These are phyloP conservation scores for Coluber constrictor DNA, from an alignment of 2,797 vertebrate genomes.

Conservation along the genomic window DNA sequence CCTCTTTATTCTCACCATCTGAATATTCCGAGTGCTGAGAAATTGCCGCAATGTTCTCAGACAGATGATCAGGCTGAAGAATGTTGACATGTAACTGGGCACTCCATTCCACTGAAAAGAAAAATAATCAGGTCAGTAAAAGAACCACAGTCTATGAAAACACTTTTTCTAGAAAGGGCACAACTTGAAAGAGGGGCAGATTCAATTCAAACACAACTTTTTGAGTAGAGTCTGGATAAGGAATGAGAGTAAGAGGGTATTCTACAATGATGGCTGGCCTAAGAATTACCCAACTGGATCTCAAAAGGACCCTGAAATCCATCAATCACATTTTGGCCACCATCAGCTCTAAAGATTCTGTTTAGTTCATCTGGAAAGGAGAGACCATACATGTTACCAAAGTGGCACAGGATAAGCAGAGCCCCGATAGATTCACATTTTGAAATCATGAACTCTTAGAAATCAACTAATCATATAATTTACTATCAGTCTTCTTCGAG, in stretches of 20 bases:
- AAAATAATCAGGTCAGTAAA: conserved; percentile 31
- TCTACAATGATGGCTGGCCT: background rate
- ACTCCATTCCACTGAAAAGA: conserved; percentile 89
- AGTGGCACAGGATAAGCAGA: background rate
- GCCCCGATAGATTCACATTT: background rate
- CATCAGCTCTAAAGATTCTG: background rate
- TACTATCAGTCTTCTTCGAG: background rate
- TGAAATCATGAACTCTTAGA: background rate
- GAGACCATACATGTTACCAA: background rate
- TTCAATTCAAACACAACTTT: background rate
- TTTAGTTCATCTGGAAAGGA: background rate
- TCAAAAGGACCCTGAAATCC: too few species aligned
- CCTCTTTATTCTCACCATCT: conserved; percentile 80
- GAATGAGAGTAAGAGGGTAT: background rate
- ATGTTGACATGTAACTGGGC: conserved; percentile 78
- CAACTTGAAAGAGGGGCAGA: background rate
- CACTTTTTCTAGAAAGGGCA: conserved; percentile 3
- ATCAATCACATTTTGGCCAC: background rate
- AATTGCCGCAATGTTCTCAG: conserved; percentile 87
- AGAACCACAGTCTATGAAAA: background rate
- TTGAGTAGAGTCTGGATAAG: background rate
- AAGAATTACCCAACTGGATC: background rate
- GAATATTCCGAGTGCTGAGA: conserved; percentile 71
- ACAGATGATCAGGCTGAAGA: conserved; percentile 82
- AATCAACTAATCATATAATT: background rate